Evolutionary conservation across 2,888 invertebrate species (phyloP).

Genomic region (Callinectes sapidus): DNA sequence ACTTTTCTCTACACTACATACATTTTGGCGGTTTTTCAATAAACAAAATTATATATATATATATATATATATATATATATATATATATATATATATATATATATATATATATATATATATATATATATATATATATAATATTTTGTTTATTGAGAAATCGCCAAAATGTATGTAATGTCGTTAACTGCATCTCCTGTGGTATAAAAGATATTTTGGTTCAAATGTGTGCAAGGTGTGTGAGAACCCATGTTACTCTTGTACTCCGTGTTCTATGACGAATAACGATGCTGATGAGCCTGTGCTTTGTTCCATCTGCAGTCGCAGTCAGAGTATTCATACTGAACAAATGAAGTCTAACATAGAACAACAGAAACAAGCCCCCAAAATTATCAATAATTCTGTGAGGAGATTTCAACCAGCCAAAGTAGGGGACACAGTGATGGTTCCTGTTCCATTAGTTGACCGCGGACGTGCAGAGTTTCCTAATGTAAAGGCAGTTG

Average conservation of each 20-base stretch:
- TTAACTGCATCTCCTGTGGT: conserved; percentile 53
- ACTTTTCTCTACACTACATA: too few relatives aligned
- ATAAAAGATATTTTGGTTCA: conserved; percentile 39
- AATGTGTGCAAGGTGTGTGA: conserved; percentile 39
- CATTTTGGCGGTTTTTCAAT: too few relatives aligned
- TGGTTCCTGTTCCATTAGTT: conserved; percentile 49
- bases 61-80: too few relatives aligned
- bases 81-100: too few relatives aligned
- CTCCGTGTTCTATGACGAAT: conserved; percentile 47
- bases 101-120: too few relatives aligned
- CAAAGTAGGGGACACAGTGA: conserved; percentile 47
- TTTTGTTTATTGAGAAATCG: too few relatives aligned
- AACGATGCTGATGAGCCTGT: too few relatives aligned
- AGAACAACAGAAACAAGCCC: conserved; percentile 32
- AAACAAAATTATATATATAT: too few relatives aligned
- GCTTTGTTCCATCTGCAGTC: background rate
- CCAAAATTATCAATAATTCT: conserved; percentile 37
- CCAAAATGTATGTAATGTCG: too few relatives aligned
- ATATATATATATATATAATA: too few relatives aligned
- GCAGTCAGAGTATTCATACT: background rate
- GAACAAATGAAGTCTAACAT: conserved; percentile 39
- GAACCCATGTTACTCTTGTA: conserved; percentile 52
- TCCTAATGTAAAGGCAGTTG: conserved; percentile 48
- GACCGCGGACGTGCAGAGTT: conserved; percentile 43
- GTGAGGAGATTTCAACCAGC: conserved; percentile 52